Evolutionary conservation across 1,140 invertebrate species (phyloP).

Genomic region (Mesaphorura yosii): DNA sequence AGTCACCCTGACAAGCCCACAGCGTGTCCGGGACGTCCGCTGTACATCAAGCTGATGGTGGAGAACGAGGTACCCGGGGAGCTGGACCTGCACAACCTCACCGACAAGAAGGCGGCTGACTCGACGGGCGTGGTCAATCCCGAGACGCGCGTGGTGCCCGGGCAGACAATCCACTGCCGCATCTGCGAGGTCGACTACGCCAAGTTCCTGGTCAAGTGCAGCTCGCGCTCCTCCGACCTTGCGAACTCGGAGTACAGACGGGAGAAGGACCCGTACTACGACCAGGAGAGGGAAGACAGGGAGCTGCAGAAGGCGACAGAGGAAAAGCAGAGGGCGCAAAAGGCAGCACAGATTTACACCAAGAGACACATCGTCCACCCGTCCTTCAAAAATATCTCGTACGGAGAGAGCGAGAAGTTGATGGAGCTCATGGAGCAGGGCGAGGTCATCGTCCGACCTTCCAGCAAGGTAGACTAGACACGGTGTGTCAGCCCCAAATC

Average conservation of each 20-base stretch:
- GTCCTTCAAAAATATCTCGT: conserved; percentile 93
- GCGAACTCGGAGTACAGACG: conserved; percentile 78
- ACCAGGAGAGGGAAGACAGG: conserved; percentile 69
- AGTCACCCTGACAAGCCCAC: conserved; percentile 93
- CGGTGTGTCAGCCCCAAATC: neutral
- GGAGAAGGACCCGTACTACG: conserved; percentile 80
- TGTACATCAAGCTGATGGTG: conserved; percentile 73
- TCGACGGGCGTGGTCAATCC: conserved; percentile 78
- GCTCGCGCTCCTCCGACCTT: conserved; percentile 84
- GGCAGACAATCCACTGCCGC: conserved; percentile 84
- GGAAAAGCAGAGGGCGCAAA: conserved; percentile 60
- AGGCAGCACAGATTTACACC: conserved; percentile 71
- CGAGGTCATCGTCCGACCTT: conserved; percentile 89
- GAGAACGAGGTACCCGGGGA: conserved; percentile 93
- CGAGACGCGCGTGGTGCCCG: conserved; percentile 71
- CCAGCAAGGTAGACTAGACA: conserved; percentile 60
- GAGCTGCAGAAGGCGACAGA: conserved; percentile 68
- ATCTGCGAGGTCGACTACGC: conserved; percentile 93
- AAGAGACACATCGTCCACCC: conserved; percentile 98
- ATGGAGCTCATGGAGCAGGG: conserved; percentile 91
- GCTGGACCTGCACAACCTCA: conserved; percentile 88
- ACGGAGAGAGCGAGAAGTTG: conserved; percentile 78
- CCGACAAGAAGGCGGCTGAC: conserved; percentile 87
- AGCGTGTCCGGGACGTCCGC: conserved; percentile 86
- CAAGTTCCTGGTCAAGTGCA: conserved; percentile 83